Conservation (phyloP, 2,888 invertebrate species). For the Falcaria lacertinaria region DNA sequence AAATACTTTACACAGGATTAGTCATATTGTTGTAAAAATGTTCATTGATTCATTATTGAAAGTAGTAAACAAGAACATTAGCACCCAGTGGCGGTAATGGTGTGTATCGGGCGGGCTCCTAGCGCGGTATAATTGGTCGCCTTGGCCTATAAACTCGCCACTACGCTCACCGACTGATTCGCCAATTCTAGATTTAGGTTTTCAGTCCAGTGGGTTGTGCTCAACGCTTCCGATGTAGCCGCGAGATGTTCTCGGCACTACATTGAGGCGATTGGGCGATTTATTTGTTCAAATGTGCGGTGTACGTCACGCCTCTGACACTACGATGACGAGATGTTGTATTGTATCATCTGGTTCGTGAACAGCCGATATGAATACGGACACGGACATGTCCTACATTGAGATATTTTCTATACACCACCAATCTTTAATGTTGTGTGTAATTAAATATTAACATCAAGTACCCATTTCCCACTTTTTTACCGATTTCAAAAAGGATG, state of each 20-base stretch:
- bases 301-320: not conserved
- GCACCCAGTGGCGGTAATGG: constrained; percentile 25
- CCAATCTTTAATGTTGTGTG: not conserved
- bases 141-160: constrained; percentile 70
- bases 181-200: constrained; percentile 78
- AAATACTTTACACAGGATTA: not conserved
- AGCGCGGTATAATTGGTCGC: constrained; percentile 57
- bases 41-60: constrained; percentile 21
- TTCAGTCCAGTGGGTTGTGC: constrained; percentile 72
- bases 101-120: constrained; percentile 33
- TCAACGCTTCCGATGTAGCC: constrained; percentile 51
- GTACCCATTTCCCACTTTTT: no score
- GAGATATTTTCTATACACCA: not conserved
- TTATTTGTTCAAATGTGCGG: not conserved
- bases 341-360: not conserved
- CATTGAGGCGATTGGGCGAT: not conserved
- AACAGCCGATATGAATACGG: not conserved
- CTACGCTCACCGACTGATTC: constrained; percentile 59
- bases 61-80: constrained; percentile 38
- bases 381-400: not conserved
- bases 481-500: no score
- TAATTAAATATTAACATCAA: no score
- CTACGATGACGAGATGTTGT: not conserved
- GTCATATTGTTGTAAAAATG: constrained; percentile 10
- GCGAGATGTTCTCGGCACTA: constrained; percentile 16